Evolutionary conservation across 2,797 vertebrate genomes (phyloP), one percentile per base, ranked within the genome.

Genomic region (Apogon hyalosoma): DNA sequence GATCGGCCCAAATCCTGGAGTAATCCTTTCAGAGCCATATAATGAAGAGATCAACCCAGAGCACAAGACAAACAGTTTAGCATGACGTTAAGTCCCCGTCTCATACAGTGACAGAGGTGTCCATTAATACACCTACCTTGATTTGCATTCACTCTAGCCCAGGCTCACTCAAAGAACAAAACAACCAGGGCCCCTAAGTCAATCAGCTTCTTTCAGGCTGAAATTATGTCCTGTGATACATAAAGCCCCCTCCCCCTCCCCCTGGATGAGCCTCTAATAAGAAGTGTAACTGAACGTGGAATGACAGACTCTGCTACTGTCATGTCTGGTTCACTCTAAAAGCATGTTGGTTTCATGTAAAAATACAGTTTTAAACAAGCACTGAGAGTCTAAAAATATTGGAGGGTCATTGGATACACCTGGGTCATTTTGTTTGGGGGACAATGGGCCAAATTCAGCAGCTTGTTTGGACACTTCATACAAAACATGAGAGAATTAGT

Each of bases 41-140:
- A 95, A 95, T 94, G 86, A 95, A 94, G 90, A 93, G 93, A 95
- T 95, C 94, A 94, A 91, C 92, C 90, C 91, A 70, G 92, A 90
- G 85, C 81, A 83, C 71, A 93, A 93, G 92, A 91, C 92, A 94
- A 92, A 92, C 89, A 93, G 86, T 95, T 95, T 94, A 92, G 83
- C 87, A 82, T 87, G 85, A 84, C 83, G 87, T 79, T 87, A 83
- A 86, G 79, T 85, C 92, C 83, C 84, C 70, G 68, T 70, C 84
- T 88, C 87, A 87, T 78, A 87, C 81, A 66, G 82, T 61, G 77
- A 93, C 90, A 93, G 93, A 90, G 73, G 77, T 84, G 93, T 92
- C 90, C 91, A 90, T 92, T 94, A 94, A 88, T 92, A 70, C 87
- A 79, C 84, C 92, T 91, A 79, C 59, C 80, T 83, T 90, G 73